These are phyloP conservation scores for Eupithecia inturbata DNA, from an alignment of 2,888 invertebrate genomes.

Conservation along the genomic window DNA sequence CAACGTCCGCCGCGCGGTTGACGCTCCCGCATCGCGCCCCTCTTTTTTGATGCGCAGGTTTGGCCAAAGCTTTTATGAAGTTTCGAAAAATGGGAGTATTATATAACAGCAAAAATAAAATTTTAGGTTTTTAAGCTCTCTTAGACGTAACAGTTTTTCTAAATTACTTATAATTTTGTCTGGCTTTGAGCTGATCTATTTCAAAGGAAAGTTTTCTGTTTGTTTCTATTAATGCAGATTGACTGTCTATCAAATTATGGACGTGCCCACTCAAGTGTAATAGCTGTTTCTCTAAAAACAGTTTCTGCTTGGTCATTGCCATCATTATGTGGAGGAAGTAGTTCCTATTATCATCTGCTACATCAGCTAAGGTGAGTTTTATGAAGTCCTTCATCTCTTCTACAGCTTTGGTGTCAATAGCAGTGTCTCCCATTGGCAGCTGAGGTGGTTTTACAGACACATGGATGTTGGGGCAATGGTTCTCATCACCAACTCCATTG, in stretches of 20 bases:
- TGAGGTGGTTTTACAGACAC: slow-evolving; percentile 53
- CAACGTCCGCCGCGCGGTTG: too few species aligned
- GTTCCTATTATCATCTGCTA: slow-evolving; percentile 73
- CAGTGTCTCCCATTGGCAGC: background rate
- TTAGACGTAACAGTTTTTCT: background rate
- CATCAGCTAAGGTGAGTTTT: slow-evolving; percentile 68
- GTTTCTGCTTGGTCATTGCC: slow-evolving; percentile 77
- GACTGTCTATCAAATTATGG: slow-evolving; percentile 65
- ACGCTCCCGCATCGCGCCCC: too few species aligned
- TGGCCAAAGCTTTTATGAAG: background rate
- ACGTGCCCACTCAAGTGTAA: slow-evolving; percentile 66
- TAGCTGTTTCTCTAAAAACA: slow-evolving; percentile 76
- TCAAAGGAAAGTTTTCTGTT: slow-evolving; percentile 79
- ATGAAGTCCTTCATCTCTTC: slow-evolving; percentile 78
- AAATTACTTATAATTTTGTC: slow-evolving; percentile 48
- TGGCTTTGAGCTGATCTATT: slow-evolving; percentile 74
- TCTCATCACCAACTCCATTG: slow-evolving; percentile 64
- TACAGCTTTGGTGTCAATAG: slow-evolving; percentile 56
- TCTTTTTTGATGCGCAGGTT: too few species aligned
- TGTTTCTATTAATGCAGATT: slow-evolving; percentile 75
- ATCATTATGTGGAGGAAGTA: slow-evolving; percentile 79
- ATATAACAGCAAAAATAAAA: background rate
- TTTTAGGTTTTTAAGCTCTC: slow-evolving; percentile 11
- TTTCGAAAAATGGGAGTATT: background rate
- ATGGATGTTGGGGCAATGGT: slow-evolving; percentile 52